Base-by-base conservation (phyloP, 2,888 invertebrate species). In the Toxonevra muliebris region DNA sequence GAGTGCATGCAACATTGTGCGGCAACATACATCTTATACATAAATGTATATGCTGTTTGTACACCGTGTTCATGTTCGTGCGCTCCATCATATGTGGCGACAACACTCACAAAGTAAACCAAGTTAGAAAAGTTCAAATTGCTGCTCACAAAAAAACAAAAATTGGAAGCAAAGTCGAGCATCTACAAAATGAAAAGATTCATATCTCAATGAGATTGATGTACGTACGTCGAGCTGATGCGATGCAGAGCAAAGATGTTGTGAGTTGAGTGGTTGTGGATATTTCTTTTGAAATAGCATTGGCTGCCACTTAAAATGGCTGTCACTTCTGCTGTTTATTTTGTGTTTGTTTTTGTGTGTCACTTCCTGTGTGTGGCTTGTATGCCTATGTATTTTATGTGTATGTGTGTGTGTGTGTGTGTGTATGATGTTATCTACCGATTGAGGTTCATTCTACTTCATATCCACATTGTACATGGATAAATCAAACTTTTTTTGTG, bases 181-280 rank as follows among this genome's bases (percentile, higher is more conserved):
- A 43, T 68, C 59, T 57, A 66, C 66, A 66, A 68, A 70, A 70
- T 70, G 70, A 66, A 65, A 68, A 70, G 70, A 70, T 70, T 68
- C 65, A 40, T 70, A 70, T 70, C 70, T 53, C 55, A 58, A 53
- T 57, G 63, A 64, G 70, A 70, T 70, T 66, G 66, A 68, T 70
- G 67, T 55, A 57, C 63, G 67, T 55, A 57, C 63, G 66, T 61
- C 68, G 66, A 41, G 19, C 59, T 20, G 57, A 20, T 57, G 65
- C 19, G 30, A 7, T 30, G 7, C 30, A 30, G 19, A 17, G 65
- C 52, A 52, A 19, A 45, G 41, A 50, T n/a, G 52, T 30, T n/a
- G 43, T 55, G 55, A 9, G 48, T 53, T 40, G 60, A 12, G 13
- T 65, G 41, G 40, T 30, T 30, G 30, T 4, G 30, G 7, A 30